These are phyloP conservation scores for Mionectes macconnelli DNA, from an alignment of 2,113 vertebrate species.

Conservation along the genomic window DNA sequence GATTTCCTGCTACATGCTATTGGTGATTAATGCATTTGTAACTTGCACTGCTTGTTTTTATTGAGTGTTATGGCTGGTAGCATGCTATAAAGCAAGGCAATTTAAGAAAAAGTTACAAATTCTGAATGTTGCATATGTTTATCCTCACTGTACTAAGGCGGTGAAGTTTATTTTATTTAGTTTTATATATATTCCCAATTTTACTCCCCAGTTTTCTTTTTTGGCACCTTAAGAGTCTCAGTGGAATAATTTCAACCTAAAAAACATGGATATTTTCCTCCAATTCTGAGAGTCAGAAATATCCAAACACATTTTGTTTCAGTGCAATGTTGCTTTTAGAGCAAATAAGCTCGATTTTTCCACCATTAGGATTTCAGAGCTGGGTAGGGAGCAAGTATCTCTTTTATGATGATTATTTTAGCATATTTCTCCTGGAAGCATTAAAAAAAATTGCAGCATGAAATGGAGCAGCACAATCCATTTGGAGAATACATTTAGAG, in stretches of 20 bases:
- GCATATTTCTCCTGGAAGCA: slow-evolving; percentile 47
- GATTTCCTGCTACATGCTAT: slow-evolving; percentile 38
- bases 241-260: slow-evolving; percentile 2
- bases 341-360: slow-evolving; percentile 41
- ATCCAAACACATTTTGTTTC: not conserved
- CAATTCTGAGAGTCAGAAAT: not conserved
- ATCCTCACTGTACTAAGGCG: not conserved
- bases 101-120: not conserved
- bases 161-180: slow-evolving; percentile 45
- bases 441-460: not conserved
- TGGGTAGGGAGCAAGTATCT: slow-evolving; percentile 40
- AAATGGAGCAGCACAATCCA: not conserved
- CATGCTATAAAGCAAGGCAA: slow-evolving; percentile 44
- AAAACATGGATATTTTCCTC: not conserved
- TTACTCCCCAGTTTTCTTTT: slow-evolving; percentile 9
- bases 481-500: slow-evolving; percentile 49
- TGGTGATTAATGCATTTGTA: slow-evolving; percentile 51
- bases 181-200: slow-evolving; percentile 23
- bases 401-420: slow-evolving; percentile 61
- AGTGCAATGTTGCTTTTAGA: slow-evolving; percentile 6
- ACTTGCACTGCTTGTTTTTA: slow-evolving; percentile 50
- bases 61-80: slow-evolving; percentile 51
- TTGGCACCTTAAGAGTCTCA: not conserved
- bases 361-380: slow-evolving; percentile 34
- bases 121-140: not conserved